phyloP scores from a whole-genome alignment of 2,888 invertebrate genomes.

The Quadroppia sp. region DNA sequence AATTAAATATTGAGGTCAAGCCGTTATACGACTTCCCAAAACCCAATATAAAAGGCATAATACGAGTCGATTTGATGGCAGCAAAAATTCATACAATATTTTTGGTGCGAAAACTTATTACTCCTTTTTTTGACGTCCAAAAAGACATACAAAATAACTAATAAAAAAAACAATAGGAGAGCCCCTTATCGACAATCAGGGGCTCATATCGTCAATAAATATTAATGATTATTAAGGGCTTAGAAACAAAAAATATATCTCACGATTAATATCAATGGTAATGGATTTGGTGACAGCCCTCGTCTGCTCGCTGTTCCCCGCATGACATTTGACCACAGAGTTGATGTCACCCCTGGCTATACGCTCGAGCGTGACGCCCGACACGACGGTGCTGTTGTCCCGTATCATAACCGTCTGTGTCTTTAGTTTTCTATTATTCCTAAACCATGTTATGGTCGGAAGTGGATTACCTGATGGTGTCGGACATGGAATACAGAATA shows the following conservation, averaged over 20 bases:
- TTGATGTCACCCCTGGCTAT: slow-evolving; percentile 38
- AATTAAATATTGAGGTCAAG: too few species aligned
- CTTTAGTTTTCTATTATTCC: slow-evolving; percentile 35
- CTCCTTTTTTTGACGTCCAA: too few species aligned
- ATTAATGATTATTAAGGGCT: not conserved
- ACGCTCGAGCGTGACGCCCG: not conserved
- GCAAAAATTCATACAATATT: too few species aligned
- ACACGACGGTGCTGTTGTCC: slow-evolving; percentile 19
- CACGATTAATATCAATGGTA: slow-evolving; percentile 43
- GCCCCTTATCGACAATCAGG: too few species aligned
- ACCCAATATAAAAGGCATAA: too few species aligned
- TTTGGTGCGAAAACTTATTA: too few species aligned
- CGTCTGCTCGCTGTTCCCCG: slow-evolving; percentile 25
- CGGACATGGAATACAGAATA: not conserved
- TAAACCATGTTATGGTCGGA: slow-evolving; percentile 38
- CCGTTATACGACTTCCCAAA: too few species aligned
- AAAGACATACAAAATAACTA: too few species aligned
- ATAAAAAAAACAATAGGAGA: too few species aligned
- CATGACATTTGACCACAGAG: slow-evolving; percentile 40
- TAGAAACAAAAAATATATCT: not conserved
- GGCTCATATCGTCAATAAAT: too few species aligned
- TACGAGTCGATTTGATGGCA: too few species aligned
- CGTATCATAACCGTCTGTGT: slow-evolving; percentile 29
- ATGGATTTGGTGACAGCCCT: slow-evolving; percentile 36
- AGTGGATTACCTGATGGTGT: slow-evolving; percentile 32